Percentiles rank a stretch among this genome's conserved stretches.
These are phyloP conservation scores for Drosophila peninsularis DNA, from an alignment of 2,888 invertebrate genomes.

Conservation along the genomic window DNA sequence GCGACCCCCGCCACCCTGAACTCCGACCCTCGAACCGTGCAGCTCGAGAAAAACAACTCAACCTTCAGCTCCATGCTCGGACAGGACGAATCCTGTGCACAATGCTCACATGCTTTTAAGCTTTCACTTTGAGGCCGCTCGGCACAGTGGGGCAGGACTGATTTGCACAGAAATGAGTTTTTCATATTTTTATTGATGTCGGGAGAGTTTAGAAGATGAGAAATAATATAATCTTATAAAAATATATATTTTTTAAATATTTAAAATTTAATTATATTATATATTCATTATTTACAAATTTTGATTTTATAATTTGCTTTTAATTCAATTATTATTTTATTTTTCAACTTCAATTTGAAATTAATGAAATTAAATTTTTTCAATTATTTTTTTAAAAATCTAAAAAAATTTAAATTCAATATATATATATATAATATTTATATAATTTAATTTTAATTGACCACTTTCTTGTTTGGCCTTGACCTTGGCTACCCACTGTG, in stretches of 20 bases:
- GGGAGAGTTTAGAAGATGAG: too few relatives aligned
- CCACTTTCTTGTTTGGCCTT: not conserved
- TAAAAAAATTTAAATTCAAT: too few relatives aligned
- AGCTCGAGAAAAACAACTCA: conserved; percentile 22
- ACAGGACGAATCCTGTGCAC: conserved; percentile 39
- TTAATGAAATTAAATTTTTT: too few relatives aligned
- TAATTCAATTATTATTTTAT: not conserved
- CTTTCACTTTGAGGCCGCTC: conserved; percentile 43
- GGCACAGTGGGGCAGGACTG: conserved; percentile 35
- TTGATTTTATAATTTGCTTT: not conserved
- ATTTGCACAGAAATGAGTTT: not conserved
- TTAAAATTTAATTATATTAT: not conserved
- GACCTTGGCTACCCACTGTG: conserved; percentile 46
- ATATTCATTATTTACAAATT: not conserved
- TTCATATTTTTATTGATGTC: too few relatives aligned
- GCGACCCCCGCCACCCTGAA: conserved; percentile 12
- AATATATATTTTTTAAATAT: too few relatives aligned
- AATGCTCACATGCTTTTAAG: conserved; percentile 56
- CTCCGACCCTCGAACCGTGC: not conserved
- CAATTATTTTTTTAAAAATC: too few relatives aligned
- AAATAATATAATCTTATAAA: too few relatives aligned
- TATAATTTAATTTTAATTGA: too few relatives aligned
- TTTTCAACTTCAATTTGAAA: too few relatives aligned
- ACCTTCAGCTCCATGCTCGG: conserved; percentile 28
- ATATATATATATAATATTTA: too few relatives aligned